These are phyloP conservation scores for Drosophila basisetae DNA, from an alignment of 2,888 invertebrate genomes.

Conservation along the genomic window DNA sequence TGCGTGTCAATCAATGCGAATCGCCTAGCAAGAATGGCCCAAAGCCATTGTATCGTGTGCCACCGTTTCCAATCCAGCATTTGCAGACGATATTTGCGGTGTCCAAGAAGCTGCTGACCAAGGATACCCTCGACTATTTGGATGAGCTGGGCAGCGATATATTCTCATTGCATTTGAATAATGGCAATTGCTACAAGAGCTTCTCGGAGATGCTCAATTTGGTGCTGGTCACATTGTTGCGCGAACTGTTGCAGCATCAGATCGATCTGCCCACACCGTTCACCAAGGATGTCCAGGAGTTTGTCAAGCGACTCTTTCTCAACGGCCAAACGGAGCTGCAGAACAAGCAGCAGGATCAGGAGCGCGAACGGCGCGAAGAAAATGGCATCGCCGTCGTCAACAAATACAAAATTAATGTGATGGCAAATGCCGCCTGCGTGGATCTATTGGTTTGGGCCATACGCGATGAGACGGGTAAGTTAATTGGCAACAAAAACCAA, in stretches of 20 bases:
- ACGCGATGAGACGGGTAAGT: constrained; percentile 96
- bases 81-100: constrained; percentile 91
- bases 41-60: constrained; percentile 57
- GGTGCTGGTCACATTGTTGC: constrained; percentile 95
- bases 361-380: constrained; percentile 92
- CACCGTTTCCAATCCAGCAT: constrained; percentile 88
- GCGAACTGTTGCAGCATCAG: constrained; percentile 96
- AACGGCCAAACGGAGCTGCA: constrained; percentile 97
- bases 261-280: constrained; percentile 95
- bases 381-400: constrained; percentile 91
- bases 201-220: constrained; percentile 97
- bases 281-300: constrained; percentile 96
- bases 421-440: constrained; percentile 98
- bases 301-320: constrained; percentile 94
- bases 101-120: constrained; percentile 94
- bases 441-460: constrained; percentile 99
- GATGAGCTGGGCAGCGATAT: constrained; percentile 94
- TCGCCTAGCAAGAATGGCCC: constrained; percentile 88
- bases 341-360: constrained; percentile 93
- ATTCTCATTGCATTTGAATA: constrained; percentile 89
- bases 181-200: constrained; percentile 96
- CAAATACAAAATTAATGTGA: constrained; percentile 97
- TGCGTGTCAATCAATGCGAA: constrained; percentile 89
- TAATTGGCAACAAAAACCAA: background rate
- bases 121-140: constrained; percentile 92